Evolutionary conservation across 2,113 vertebrate species (phyloP), one percentile per base, ranked within the genome.

Genomic region (Odocoileus virginianus): DNA sequence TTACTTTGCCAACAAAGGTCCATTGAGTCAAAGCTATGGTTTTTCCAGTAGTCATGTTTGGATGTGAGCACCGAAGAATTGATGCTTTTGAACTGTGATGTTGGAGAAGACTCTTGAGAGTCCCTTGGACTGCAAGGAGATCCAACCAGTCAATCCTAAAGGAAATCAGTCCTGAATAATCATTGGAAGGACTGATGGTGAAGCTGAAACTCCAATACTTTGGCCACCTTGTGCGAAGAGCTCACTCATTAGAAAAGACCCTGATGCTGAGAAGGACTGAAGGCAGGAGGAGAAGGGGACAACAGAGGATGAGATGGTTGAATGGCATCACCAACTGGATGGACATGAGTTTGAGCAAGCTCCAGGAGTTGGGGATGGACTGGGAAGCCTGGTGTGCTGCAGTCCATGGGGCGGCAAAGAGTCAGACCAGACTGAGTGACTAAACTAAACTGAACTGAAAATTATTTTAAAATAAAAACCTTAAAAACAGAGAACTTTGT

Each of bases 391-490:
- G 17, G 64, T 21, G 64, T 71, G 64, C 64, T 71, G 9, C n/a
- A 36, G 64, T 71, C n/a, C 64, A 71, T 36, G 64, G 64, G 17
- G n/a, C 11, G 64, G 64, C n/a, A 71, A 71, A 71, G 33, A 71
- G n/a, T 36, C 9, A 0, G 64, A 36, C 17, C 36, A 71, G 17
- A 36, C 64, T 71, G n/a, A 71, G n/a, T 71, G 64, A 71, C n/a
- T 71, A 71, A 23, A 40, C 5, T 71, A 19, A 71, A 40, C 19
- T 71, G 19, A 71, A 71, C 19, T 71, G 10, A 71, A 93, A 88
- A 79, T 87, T 87, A 94, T 76, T 86, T 88, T 13, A n/a, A 96
- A 93, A 91, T 52, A 67, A 64, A 97, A 88, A 23, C 12, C 15
- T 84, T 90, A 52, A 81, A 45, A 27, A 87, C 6, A 89, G 5